Percentiles rank a stretch among this genome's conserved stretches.
These are phyloP conservation scores for Nipponia nippon DNA, from an alignment of 2,113 vertebrate genomes.

Conservation along the genomic window DNA sequence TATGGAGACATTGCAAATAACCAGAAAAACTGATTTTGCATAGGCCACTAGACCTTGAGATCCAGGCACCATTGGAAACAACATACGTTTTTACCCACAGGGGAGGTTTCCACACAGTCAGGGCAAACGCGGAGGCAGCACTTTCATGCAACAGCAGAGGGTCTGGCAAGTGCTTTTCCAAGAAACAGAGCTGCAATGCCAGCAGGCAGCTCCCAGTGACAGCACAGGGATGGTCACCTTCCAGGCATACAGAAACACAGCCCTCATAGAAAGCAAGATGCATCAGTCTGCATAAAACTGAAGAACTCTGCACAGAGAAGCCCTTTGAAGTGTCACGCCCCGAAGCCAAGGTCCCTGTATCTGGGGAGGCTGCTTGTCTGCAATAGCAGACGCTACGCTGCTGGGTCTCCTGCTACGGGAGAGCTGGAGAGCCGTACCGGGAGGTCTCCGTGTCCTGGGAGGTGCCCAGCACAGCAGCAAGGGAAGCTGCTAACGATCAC, in stretches of 20 bases:
- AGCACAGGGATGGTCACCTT: neutral
- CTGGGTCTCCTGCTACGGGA: neutral
- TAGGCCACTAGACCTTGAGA: neutral
- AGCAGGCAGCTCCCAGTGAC: neutral
- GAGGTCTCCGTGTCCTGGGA: neutral
- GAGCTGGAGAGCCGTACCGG: rapidly evolving
- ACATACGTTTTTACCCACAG: rapidly evolving
- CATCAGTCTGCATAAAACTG: neutral
- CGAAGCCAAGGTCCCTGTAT: rapidly evolving
- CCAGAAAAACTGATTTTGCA: neutral
- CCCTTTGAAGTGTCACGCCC: rapidly evolving
- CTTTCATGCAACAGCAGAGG: neutral
- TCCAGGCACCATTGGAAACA: neutral
- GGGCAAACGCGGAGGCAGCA: neutral
- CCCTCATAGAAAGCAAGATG: rapidly evolving
- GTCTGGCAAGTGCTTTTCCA: neutral
- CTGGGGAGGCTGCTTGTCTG: neutral
- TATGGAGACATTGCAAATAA: neutral
- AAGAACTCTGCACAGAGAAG: neutral
- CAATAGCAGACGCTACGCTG: rapidly evolving
- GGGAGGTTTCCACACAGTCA: neutral
- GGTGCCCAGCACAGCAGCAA: neutral
- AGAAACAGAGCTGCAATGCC: neutral
- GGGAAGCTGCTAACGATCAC: neutral
- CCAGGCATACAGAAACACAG: rapidly evolving